Conservation (phyloP, 2,113 vertebrate species). For the Genyomyrus donnyi region DNA sequence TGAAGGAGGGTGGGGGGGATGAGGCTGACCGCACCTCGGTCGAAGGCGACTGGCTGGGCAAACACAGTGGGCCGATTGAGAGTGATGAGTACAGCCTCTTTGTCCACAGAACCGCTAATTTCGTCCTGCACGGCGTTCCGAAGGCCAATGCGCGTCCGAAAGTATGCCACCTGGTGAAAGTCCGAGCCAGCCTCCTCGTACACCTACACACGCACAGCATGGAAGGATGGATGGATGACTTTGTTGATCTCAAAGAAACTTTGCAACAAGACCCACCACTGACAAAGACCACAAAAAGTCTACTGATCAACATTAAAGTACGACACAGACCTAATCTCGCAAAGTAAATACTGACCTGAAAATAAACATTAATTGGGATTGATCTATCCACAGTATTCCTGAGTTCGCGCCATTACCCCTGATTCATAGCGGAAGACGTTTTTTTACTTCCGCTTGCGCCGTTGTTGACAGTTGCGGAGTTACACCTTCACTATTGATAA, state of each 20-base stretch:
- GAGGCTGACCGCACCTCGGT: slow-evolving; percentile 69
- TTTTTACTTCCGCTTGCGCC: too few relatives aligned
- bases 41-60: slow-evolving; percentile 94
- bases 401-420: too few relatives aligned
- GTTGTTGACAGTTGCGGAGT: too few relatives aligned
- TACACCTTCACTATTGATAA: too few relatives aligned
- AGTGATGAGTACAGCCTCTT: slow-evolving; percentile 95
- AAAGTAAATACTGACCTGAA: neutral
- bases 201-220: slow-evolving; percentile 59
- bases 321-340: neutral
- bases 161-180: slow-evolving; percentile 97
- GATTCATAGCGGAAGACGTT: too few relatives aligned
- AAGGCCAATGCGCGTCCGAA: slow-evolving; percentile 90
- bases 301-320: neutral
- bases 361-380: neutral
- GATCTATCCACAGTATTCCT: neutral
- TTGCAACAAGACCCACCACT: neutral
- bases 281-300: neutral
- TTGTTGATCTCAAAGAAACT: neutral
- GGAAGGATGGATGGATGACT: neutral
- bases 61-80: slow-evolving; percentile 94
- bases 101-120: slow-evolving; percentile 88
- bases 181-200: slow-evolving; percentile 98
- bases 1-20: neutral
- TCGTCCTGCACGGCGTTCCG: slow-evolving; percentile 93